These are phyloP conservation scores for Sclerodermus sp. DNA, from an alignment of 2,888 invertebrate species.

Conservation along the genomic window DNA sequence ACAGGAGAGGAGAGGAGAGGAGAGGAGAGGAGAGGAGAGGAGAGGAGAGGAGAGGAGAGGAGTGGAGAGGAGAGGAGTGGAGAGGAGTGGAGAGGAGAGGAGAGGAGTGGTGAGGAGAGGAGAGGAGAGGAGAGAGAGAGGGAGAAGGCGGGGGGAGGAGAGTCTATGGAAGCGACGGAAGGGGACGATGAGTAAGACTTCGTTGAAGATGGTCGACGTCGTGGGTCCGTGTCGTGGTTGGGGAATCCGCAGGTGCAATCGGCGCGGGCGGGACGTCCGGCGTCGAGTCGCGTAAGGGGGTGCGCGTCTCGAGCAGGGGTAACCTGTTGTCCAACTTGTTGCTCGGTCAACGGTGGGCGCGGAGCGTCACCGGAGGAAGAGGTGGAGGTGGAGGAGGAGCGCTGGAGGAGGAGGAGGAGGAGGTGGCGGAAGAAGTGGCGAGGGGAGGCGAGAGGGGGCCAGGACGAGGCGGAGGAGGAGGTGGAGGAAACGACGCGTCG, in stretches of 20 bases:
- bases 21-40: conserved; percentile 1
- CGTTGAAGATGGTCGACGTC: conserved; percentile 6
- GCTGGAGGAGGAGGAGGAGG: too few species aligned
- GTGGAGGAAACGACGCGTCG: too few species aligned
- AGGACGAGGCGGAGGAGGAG: too few species aligned
- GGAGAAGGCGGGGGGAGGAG: conserved; percentile 4
- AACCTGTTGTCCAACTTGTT: conserved; percentile 58
- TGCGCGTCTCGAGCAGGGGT: conserved; percentile 42
- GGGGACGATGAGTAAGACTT: background rate
- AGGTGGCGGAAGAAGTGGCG: too few species aligned
- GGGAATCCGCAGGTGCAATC: too few species aligned
- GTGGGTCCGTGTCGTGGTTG: conserved; percentile 28
- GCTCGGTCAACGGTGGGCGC: conserved; percentile 32
- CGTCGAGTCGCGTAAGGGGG: conserved; percentile 41
- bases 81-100: background rate
- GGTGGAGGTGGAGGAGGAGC: too few species aligned
- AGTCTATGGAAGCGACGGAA: conserved; percentile 6
- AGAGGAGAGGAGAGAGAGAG: conserved; percentile 8
- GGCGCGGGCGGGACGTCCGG: conserved; percentile 21
- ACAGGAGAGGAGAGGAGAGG: background rate
- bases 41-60: background rate
- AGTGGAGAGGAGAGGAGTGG: background rate
- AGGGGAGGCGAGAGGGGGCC: too few species aligned
- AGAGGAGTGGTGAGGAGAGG: conserved; percentile 1
- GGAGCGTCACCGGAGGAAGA: too few species aligned